A percentile compares a stretch with the other conserved stretches of the same genome.
Evolutionary conservation across 2,888 invertebrate genomes (phyloP).

Genomic region (Tetragonisca angustula): DNA sequence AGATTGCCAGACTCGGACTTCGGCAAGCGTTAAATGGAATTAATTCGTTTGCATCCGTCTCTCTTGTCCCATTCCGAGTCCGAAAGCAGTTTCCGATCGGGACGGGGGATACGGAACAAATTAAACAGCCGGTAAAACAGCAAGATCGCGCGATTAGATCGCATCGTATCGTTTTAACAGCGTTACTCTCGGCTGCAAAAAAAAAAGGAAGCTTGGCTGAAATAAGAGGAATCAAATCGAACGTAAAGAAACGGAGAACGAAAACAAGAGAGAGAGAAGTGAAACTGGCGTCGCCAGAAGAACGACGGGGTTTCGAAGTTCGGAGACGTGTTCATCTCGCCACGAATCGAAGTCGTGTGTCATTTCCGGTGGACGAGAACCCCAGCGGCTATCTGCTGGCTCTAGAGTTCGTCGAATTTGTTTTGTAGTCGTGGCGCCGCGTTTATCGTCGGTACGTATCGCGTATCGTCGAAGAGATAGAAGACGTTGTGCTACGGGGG

Average conservation of each 20-base stretch:
- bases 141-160: not conserved
- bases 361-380: conserved; percentile 19
- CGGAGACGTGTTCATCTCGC: not conserved
- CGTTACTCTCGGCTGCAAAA: not conserved
- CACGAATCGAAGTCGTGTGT: conserved; percentile 2
- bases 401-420: conserved; percentile 62
- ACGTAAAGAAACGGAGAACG: too few relatives aligned
- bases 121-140: not conserved
- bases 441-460: conserved; percentile 66
- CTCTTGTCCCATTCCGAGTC: too few relatives aligned
- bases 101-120: not conserved
- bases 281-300: not conserved
- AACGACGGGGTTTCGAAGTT: not conserved
- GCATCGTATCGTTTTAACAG: not conserved
- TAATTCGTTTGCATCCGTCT: not conserved
- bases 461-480: conserved; percentile 44
- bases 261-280: not conserved
- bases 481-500: conserved; percentile 5
- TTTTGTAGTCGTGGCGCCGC: conserved; percentile 61
- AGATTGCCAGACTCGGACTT: not conserved
- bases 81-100: not conserved
- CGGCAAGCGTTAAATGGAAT: not conserved
- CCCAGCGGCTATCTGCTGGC: not conserved
- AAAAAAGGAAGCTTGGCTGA: too few relatives aligned
- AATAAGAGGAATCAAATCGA: too few relatives aligned